These are phyloP conservation scores for Dendrolimus pini DNA, from an alignment of 2,888 invertebrate species.

Conservation along the genomic window DNA sequence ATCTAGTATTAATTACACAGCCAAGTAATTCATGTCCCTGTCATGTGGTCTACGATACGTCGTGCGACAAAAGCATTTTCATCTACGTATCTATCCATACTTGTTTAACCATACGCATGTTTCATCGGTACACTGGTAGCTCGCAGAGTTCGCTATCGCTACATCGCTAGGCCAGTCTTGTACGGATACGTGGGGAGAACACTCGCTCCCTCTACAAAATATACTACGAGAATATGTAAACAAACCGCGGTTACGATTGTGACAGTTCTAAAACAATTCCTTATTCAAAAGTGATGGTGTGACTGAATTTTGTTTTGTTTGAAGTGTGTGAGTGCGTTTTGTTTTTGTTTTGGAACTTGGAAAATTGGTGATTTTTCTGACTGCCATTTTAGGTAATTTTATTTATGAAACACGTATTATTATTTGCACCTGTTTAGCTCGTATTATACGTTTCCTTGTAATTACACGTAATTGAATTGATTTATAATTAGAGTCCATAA, in stretches of 20 bases:
- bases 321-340: neutral
- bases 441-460: neutral
- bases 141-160: neutral
- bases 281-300: neutral
- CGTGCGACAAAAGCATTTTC: conserved; percentile 56
- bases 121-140: conserved; percentile 27
- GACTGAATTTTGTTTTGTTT: neutral
- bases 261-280: neutral
- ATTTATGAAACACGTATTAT: neutral
- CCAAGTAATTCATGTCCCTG: neutral
- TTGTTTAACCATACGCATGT: conserved; percentile 24
- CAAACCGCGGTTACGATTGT: neutral
- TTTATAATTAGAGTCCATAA: neutral
- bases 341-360: neutral
- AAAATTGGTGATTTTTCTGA: neutral
- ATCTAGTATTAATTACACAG: no score
- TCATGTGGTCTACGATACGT: conserved; percentile 1
- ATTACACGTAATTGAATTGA: neutral
- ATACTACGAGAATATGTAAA: neutral
- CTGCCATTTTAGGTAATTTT: neutral
- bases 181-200: conserved; percentile 1
- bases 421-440: neutral
- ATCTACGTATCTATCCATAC: conserved; percentile 25
- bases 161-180: neutral
- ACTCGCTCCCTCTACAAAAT: neutral